Evolutionary conservation across 2,113 vertebrate genomes (phyloP), one percentile per base, ranked within the genome.

Genomic region (Pangasianodon hypophthalmus): DNA sequence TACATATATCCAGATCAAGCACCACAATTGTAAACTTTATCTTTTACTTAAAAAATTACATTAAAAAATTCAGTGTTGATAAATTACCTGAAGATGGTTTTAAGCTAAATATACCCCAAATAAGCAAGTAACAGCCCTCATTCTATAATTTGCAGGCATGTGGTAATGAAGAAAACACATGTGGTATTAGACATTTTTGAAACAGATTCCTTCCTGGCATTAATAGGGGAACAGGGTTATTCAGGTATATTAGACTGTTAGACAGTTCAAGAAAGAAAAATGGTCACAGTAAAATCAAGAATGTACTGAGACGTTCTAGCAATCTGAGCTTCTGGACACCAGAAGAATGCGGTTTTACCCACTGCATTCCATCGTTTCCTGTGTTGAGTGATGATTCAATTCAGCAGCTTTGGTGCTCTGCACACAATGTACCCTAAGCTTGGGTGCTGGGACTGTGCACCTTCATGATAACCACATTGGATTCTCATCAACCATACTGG

Each of bases 301-400:
- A 54, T 41, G 79, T 18, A 32, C 26, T 21, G 29, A 64, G 77
- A 50, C 10, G 0, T 62, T 88, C 60, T 64, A 18, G 50, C 87
- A 56, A n/a, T 56, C 29, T 54, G 62, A 83, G 48, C 24, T 18
- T 24, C 50, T 73, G 64, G 37, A 54, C 80, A 84, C n/a, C 62
- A 84, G 46, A 69, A 60, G 54, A 18, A 9, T 90, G 46, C 62
- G 26, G 67, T 87, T 90, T 73, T 37, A 84, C 79, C 41, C 56
- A 73, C 54, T 44, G 32, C 79, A 87, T 90, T 82, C 44, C 85
- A 87, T 41, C 21, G 75, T 62, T 90, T 90, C 56, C 69, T 90
- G 86, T 90, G 81, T 64, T n/a, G 64, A 87, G 86, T 29, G 41
- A 62, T 82, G 80, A 75, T 58, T 79, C 84, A 80, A 56, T 85